Percentiles rank a stretch among this genome's conserved stretches.
These are phyloP conservation scores for Heliconius nattereri DNA, from an alignment of 1,140 invertebrate species.

Conservation along the genomic window DNA sequence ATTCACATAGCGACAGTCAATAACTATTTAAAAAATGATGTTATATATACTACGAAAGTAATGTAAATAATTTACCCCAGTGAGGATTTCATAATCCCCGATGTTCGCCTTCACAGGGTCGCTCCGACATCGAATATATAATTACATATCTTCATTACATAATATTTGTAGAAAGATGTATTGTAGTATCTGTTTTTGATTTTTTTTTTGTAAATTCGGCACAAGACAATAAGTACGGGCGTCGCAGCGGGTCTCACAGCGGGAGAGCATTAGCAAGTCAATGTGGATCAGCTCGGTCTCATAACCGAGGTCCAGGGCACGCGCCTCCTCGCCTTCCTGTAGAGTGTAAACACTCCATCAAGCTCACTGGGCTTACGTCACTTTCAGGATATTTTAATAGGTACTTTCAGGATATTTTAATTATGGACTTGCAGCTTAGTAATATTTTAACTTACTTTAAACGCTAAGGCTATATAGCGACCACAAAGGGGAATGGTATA, in stretches of 20 bases:
- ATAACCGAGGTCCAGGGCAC: conserved; percentile 17
- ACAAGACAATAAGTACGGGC: conserved; percentile 15
- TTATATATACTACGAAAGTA: too few species aligned
- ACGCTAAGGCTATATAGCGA: too few species aligned
- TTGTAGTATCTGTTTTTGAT: neutral
- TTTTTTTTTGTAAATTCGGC: too few species aligned
- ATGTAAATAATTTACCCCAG: too few species aligned
- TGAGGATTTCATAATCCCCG: too few species aligned
- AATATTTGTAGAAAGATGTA: neutral
- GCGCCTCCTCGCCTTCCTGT: neutral
- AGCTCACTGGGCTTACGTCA: neutral
- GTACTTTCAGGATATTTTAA: neutral
- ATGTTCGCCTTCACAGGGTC: too few species aligned
- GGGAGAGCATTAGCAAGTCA: conserved; percentile 50
- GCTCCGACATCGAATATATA: too few species aligned
- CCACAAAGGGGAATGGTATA: too few species aligned
- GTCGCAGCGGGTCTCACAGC: conserved; percentile 10
- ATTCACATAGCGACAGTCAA: too few species aligned
- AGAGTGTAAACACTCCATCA: neutral
- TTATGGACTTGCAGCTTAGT: neutral
- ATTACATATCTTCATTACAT: too few species aligned
- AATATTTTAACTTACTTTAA: neutral
- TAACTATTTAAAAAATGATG: too few species aligned
- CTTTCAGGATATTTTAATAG: neutral
- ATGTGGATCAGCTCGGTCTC: conserved; percentile 27